Percentiles rank a stretch among this genome's conserved stretches.
Evolutionary conservation across 2,113 vertebrate species (phyloP).

Genomic region (Nymphicus hollandicus): DNA sequence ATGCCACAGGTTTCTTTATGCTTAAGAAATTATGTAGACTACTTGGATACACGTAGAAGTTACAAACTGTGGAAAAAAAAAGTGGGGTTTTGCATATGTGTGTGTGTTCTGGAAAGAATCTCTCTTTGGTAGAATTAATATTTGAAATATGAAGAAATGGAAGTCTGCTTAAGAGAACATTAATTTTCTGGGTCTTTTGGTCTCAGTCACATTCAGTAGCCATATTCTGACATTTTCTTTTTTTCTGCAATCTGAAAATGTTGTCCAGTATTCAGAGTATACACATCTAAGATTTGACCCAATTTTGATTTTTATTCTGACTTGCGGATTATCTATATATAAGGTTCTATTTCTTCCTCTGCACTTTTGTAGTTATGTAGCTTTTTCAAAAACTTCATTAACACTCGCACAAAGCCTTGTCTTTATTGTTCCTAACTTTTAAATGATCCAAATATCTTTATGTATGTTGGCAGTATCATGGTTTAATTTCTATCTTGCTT

Average conservation of each 20-base stretch:
- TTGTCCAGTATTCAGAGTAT: not conserved
- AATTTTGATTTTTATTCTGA: not conserved
- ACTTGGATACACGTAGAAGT: not conserved
- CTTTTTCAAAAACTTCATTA: slow-evolving; percentile 39
- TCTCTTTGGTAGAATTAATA: not conserved
- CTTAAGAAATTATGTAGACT: not conserved
- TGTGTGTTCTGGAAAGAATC: not conserved
- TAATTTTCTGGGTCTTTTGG: not conserved
- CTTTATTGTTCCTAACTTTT: slow-evolving; percentile 11
- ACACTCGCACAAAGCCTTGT: not conserved
- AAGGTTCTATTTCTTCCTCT: slow-evolving; percentile 33
- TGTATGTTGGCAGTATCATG: not conserved
- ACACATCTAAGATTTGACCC: not conserved
- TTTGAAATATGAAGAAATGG: not conserved
- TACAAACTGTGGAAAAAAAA: not conserved
- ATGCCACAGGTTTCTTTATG: not conserved
- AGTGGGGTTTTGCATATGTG: fast-evolving
- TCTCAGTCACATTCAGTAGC: not conserved
- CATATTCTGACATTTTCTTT: not conserved
- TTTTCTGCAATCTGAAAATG: not conserved
- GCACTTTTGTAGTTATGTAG: slow-evolving; percentile 17
- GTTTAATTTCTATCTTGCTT: not conserved
- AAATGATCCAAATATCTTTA: not conserved
- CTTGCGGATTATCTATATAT: not conserved
- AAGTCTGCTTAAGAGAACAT: not conserved